phyloP scores from a whole-genome alignment of 1,140 invertebrate genomes.

The Trichogramma pretiosum region DNA sequence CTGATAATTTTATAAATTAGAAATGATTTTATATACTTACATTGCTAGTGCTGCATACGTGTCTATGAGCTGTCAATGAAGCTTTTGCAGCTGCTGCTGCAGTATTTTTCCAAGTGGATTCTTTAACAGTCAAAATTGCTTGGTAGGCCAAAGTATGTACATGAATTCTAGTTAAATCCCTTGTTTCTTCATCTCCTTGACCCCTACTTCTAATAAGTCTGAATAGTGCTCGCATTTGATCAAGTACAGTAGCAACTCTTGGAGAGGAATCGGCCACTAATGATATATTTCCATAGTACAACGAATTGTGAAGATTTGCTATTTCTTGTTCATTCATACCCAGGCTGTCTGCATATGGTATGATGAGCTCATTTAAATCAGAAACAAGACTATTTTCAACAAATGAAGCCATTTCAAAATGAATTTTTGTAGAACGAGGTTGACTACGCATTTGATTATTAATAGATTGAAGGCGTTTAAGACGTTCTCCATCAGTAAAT shows the following conservation, averaged over 20 bases:
- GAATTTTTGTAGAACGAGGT: slow-evolving; percentile 54
- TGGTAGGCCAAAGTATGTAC: slow-evolving; percentile 83
- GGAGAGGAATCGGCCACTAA: slow-evolving; percentile 72
- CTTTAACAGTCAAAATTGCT: slow-evolving; percentile 65
- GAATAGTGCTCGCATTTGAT: slow-evolving; percentile 75
- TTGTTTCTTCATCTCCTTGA: slow-evolving; percentile 39
- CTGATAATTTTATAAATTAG: too few relatives aligned
- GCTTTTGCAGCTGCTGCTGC: slow-evolving; percentile 76
- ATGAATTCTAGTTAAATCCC: slow-evolving; percentile 67
- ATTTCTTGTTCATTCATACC: slow-evolving; percentile 89
- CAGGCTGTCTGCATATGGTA: slow-evolving; percentile 74
- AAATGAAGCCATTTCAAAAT: slow-evolving; percentile 86
- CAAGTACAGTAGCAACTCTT: slow-evolving; percentile 68
- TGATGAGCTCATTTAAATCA: slow-evolving; percentile 58
- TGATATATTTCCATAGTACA: slow-evolving; percentile 63
- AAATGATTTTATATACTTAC: too few relatives aligned
- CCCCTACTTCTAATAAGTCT: slow-evolving; percentile 46
- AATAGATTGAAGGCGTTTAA: slow-evolving; percentile 57
- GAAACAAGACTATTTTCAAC: slow-evolving; percentile 61
- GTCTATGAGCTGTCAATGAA: slow-evolving; percentile 72
- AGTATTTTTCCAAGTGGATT: slow-evolving; percentile 65
- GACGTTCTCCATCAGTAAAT: slow-evolving; percentile 53
- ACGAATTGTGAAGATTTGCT: slow-evolving; percentile 63
- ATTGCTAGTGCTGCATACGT: slow-evolving; percentile 69
- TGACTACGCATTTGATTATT: slow-evolving; percentile 58